A percentile compares a stretch with the other conserved stretches of the same genome.
phyloP scores from a whole-genome alignment of 2,797 vertebrate species.

The Craterocephalus amniculus region DNA sequence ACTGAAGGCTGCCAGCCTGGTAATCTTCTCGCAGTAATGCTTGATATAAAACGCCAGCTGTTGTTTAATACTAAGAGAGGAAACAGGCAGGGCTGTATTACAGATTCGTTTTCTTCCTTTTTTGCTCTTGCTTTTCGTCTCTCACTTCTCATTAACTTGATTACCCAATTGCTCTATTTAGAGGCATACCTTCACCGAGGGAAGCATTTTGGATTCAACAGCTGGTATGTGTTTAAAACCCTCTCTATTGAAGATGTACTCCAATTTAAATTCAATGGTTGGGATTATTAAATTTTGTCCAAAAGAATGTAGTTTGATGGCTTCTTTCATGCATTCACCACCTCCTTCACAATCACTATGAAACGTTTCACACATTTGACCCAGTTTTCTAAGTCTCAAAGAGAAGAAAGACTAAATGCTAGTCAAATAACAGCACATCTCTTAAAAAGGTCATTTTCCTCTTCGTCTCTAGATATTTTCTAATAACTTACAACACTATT shows the following conservation, averaged over 20 bases:
- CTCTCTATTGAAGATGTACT: no score
- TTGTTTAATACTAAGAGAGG: constrained; percentile 3
- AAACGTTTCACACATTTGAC: background rate
- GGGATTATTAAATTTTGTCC: no score
- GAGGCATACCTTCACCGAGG: background rate
- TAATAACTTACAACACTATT: no score
- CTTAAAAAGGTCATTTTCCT: background rate
- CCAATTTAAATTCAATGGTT: no score
- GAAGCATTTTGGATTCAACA: background rate
- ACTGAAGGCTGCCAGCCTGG: constrained; percentile 29
- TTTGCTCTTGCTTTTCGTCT: background rate
- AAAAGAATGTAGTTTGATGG: background rate
- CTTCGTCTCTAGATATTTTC: background rate
- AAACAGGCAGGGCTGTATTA: background rate
- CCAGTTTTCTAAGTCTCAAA: no score
- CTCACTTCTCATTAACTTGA: background rate
- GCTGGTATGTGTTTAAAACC: background rate
- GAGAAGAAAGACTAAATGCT: background rate
- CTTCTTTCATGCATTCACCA: background rate
- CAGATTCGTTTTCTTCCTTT: background rate
- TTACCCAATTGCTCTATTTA: background rate
- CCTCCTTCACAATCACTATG: background rate
- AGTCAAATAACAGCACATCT: background rate
- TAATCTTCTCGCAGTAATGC: constrained; percentile 42
- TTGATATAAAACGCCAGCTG: constrained; percentile 29